Evolutionary conservation across 1,140 invertebrate genomes (phyloP), one percentile per base, ranked within the genome.

Genomic region (Eupristina koningsbergeri): DNA sequence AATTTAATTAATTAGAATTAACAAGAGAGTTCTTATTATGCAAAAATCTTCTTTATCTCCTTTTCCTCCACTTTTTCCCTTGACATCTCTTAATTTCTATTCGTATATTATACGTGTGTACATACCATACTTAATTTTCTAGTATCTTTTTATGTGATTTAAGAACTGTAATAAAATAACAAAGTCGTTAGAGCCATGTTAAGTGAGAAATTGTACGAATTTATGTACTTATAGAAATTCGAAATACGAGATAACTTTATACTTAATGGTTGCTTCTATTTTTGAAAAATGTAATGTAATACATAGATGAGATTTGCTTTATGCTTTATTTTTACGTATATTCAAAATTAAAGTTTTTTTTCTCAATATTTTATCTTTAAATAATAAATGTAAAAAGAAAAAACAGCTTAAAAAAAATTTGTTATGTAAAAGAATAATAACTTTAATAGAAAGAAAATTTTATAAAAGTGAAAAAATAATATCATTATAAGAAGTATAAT

Each of bases 231-330:
- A 75, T 41, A 50, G 45, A 29, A 22, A 76, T 13, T 17, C 29
- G 50, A 84, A 80, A 76, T 75, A 84, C 83, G 77, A 80, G 71
- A 22, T 13, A 76, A 84, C 41, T 84, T 84, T 80, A 31, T 9
- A 76, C 80, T 80, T 73, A 36, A 74, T 63, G 53, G 22, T 78
- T 67, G 36, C n/a, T 47, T 69, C 11, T 64, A 50, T 81, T 63
- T 81, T 75, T 63, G 15, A 47, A 26, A 36, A n/a, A 13, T 36
- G 58, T 76, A 61, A 17, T 29, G 8, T 53, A 13, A 34, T 9
- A 22, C 1, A 36, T 1, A 36, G 36, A 19, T 61, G 29, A 50
- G 29, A 47, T 79, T 58, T n/a, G n/a, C n/a, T n/a, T n/a, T 31
- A 63, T 45, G 50, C 34, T 74, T 73, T 81, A 74, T 58, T 64